A percentile compares a stretch with the other conserved stretches of the same genome.
Conservation (phyloP, 2,113 vertebrate species). For the Brienomyrus brachyistius region DNA sequence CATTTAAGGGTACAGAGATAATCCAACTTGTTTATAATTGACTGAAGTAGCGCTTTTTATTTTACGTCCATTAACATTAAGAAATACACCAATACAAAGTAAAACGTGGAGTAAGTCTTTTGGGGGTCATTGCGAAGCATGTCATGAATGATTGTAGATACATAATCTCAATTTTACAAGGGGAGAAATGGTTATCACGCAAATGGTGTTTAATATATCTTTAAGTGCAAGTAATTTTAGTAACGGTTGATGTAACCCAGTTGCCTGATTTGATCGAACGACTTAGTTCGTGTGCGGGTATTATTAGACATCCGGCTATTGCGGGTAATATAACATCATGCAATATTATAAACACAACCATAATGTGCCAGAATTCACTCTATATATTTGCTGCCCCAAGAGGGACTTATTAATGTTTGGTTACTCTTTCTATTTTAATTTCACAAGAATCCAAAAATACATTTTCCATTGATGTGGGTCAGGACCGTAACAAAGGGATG, state of each 20-base stretch:
- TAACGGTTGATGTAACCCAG: neutral
- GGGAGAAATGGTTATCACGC: no score
- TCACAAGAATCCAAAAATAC: neutral
- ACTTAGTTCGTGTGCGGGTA: neutral
- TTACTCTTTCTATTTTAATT: neutral
- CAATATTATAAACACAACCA: neutral
- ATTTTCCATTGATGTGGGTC: slow-evolving; percentile 16
- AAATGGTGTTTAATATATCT: neutral
- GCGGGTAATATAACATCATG: neutral
- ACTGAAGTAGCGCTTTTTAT: neutral
- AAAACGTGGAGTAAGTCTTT: neutral
- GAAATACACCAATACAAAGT: neutral
- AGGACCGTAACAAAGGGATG: slow-evolving; percentile 22
- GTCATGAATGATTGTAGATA: neutral
- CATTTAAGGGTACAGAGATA: neutral
- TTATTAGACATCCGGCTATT: neutral
- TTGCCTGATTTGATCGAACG: neutral
- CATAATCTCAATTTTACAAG: no score
- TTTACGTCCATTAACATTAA: neutral
- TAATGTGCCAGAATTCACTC: neutral
- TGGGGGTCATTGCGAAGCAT: neutral
- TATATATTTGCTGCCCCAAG: neutral
- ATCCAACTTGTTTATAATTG: neutral
- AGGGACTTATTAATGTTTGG: neutral
- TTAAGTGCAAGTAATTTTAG: neutral